A percentile compares a stretch with the other conserved stretches of the same genome.
Evolutionary conservation across 2,113 vertebrate genomes (phyloP).

Genomic region (Otolemur garnettii): DNA sequence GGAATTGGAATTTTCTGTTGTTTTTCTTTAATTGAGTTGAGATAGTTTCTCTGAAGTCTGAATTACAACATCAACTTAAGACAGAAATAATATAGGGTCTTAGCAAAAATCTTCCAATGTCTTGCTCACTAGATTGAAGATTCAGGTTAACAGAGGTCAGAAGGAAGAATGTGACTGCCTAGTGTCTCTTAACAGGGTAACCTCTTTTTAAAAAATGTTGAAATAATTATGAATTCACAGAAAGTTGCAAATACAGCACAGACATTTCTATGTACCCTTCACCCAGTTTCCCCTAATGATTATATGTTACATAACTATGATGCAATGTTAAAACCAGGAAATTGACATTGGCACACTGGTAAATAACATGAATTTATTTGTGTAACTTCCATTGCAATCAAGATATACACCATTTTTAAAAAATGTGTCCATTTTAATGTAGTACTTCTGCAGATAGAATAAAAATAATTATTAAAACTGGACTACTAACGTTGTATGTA

Average conservation of each 20-base stretch:
- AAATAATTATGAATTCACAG: not conserved
- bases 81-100: not conserved
- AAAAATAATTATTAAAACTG: not conserved
- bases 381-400: not conserved
- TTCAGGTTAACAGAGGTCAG: not conserved
- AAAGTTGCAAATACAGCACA: not conserved
- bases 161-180: not conserved
- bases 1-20: slow-evolving; percentile 14
- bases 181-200: not conserved
- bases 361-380: fast-evolving
- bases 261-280: not conserved
- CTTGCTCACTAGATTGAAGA: not conserved
- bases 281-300: fast-evolving
- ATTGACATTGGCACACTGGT: fast-evolving
- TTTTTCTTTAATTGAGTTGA: not conserved
- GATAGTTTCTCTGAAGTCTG: not conserved
- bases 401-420: not conserved
- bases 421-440: not conserved
- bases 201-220: not conserved
- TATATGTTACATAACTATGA: not conserved
- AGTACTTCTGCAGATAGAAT: not conserved
- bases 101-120: not conserved
- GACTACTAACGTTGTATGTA: not conserved
- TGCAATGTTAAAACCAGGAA: not conserved
- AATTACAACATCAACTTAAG: not conserved